A percentile compares a stretch with the other conserved stretches of the same genome.
phyloP scores from a whole-genome alignment of 2,888 invertebrate genomes.

The Siphlonurus alternatus region DNA sequence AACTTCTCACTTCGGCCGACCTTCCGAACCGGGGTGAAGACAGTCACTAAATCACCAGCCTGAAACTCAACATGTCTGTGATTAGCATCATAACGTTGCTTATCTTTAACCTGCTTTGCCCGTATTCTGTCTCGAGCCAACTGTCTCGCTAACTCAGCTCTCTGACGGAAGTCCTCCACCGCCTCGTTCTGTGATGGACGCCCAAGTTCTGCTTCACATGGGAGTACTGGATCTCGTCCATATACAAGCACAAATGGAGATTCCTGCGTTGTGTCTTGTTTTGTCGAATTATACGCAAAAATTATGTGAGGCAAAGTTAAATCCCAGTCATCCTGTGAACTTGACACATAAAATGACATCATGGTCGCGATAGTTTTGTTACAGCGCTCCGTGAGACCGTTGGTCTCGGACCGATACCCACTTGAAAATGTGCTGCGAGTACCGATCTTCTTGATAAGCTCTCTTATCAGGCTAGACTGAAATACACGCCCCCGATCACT shows the following conservation, averaged over 20 bases:
- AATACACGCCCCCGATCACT: conserved; percentile 15
- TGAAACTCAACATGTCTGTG: background rate
- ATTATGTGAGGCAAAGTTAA: conserved; percentile 8
- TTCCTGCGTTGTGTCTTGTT: conserved; percentile 12
- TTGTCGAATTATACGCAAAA: conserved; percentile 14
- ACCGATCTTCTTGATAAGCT: conserved; percentile 7
- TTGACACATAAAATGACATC: conserved; percentile 13
- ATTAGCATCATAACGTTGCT: background rate
- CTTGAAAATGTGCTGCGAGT: conserved; percentile 12
- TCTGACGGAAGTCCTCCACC: background rate
- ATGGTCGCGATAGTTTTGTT: conserved; percentile 15
- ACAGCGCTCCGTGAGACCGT: conserved; percentile 16
- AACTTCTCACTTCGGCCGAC: background rate
- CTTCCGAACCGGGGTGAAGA: conserved; percentile 1
- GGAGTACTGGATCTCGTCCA: conserved; percentile 12
- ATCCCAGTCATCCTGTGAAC: conserved; percentile 14
- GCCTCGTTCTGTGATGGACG: background rate
- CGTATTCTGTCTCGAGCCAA: background rate
- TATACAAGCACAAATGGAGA: conserved; percentile 14
- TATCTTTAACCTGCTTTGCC: background rate
- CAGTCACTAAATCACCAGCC: background rate
- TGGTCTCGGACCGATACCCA: conserved; percentile 13
- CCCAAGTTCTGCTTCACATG: conserved; percentile 10
- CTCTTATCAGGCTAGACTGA: conserved; percentile 11
- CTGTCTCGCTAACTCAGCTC: background rate